phyloP scores from a whole-genome alignment of 2,113 vertebrate genomes.

The Xenopus tropicalis region UCB_Xtro_10.0 CM004451.2:59983001-59983500 shows the following conservation, averaged over 20 bases:
- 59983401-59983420: slow-evolving; percentile 26
- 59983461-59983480: slow-evolving; percentile 23
- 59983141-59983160: too few relatives aligned
- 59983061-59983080: too few relatives aligned
- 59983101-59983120: too few relatives aligned
- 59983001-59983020: too few relatives aligned
- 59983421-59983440: slow-evolving; percentile 42
- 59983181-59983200: too few relatives aligned
- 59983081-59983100: too few relatives aligned
- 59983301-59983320: not conserved
- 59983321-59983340: slow-evolving; percentile 18
- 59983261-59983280: not conserved
- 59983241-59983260: not conserved
- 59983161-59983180: too few relatives aligned
- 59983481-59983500: slow-evolving; percentile 8
- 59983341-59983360: slow-evolving; percentile 21
- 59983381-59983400: slow-evolving; percentile 33
- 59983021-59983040: too few relatives aligned
- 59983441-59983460: not conserved
- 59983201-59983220: too few relatives aligned
- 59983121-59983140: too few relatives aligned
- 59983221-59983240: not conserved
- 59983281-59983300: not conserved
- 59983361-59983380: slow-evolving; percentile 29
- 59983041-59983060: too few relatives aligned